Base-by-base conservation (phyloP, 2,113 vertebrate genomes). In the Pteropus alecto region DNA sequence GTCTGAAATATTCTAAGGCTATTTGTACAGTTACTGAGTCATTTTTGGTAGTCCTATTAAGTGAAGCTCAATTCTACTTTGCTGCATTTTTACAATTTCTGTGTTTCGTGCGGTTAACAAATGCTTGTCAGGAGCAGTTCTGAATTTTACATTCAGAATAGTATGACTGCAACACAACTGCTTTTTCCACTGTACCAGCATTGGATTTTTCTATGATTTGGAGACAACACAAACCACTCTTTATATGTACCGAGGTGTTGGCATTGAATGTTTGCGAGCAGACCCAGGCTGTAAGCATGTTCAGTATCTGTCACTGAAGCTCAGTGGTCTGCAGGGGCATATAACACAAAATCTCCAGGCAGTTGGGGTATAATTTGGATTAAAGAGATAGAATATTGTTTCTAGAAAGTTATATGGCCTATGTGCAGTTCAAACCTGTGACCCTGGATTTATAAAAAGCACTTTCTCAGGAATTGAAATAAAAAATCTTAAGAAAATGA, bases 381-480 rank as follows among this genome's bases (percentile, higher is more conserved):
- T 89, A 61, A 79, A 46, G 70, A 97, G 38, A 41, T 28, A 92
- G 67, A 81, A 87, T 89, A 70, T 43, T 63, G 2, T 87, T 94
- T 87, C 54, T 82, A 68, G 58, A 81, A 35, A 90, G 28, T 70
- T 41, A 84, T 18, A 14, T 86, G 14, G 1, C 8, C 74, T 61
- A 46, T 71, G 7, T 30, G 18, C 3, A 65, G 33, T 35, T 88
- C 58, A 92, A 74, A 85, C 2, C 12, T 24, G 5, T 76, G 51
- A 56, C 9, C 4, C 4, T 73, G 33, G 9, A 0, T 81, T 93
- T 78, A 76, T n/a, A 16, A 60, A 97, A 84, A n/a, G 48, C 1
- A 70, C 13, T 78, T 68, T 48, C 15, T 63, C 26, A 74, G 28
- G 7, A 81, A 51, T 1, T 33, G 74, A 95, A 95, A 61, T 54